Conservation (phyloP, 2,113 vertebrate species). For the Pluvianellus socialis region DNA sequence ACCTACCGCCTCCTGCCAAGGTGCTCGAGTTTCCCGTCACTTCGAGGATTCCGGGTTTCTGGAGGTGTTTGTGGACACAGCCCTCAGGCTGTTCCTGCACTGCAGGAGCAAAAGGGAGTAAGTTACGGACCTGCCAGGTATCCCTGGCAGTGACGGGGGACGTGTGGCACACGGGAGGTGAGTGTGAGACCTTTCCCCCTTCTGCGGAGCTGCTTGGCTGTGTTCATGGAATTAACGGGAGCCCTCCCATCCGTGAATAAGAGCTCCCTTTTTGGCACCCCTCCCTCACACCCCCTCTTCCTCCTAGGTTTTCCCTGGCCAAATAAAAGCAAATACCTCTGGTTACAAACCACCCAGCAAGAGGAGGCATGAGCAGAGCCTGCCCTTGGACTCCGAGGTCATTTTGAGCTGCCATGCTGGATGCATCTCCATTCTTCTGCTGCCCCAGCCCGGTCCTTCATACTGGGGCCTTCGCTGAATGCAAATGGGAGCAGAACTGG, state of each 20-base stretch:
- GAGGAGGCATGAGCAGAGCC: background rate
- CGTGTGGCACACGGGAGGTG: no score
- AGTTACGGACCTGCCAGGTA: background rate
- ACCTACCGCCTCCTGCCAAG: background rate
- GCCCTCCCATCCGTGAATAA: fast-evolving
- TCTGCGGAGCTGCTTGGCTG: no score
- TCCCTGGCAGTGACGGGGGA: no score
- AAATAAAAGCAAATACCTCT: background rate
- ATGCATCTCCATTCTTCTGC: background rate
- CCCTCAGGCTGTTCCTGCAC: background rate
- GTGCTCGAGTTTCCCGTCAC: background rate
- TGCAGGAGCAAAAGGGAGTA: background rate
- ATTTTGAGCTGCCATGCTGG: background rate
- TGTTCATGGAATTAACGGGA: fast-evolving
- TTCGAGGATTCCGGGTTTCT: background rate
- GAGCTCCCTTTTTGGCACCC: background rate
- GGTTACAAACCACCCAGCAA: background rate
- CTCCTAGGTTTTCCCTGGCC: background rate
- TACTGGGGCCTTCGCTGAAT: background rate
- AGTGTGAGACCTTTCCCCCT: no score
- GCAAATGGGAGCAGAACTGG: fast-evolving
- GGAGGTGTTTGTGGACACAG: background rate
- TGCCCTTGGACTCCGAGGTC: background rate
- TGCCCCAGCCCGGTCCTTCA: background rate
- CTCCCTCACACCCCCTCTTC: no score